Evolutionary conservation across 2,797 vertebrate genomes (phyloP).

Genomic region (Argya squamiceps): DNA sequence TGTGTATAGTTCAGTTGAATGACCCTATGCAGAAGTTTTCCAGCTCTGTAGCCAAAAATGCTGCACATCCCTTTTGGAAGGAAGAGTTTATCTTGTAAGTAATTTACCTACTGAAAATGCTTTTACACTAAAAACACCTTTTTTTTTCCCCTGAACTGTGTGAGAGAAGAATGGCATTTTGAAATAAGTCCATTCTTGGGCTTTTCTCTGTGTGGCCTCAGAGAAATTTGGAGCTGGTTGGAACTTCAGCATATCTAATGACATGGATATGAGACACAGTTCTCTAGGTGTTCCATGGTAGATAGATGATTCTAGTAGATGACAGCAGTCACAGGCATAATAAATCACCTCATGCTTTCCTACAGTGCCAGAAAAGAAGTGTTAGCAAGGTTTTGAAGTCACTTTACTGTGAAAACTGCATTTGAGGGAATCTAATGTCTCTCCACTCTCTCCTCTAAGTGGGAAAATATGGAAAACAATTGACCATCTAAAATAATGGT

Average conservation of each 20-base stretch:
- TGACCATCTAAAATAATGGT: not conserved
- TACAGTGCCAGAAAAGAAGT: not conserved
- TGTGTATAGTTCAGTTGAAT: constrained; percentile 85
- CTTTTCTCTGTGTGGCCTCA: not conserved
- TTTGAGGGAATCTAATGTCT: not conserved
- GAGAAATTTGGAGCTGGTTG: not conserved
- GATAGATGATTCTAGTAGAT: not conserved
- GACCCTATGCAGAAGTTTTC: constrained; percentile 89
- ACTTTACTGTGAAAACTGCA: not conserved
- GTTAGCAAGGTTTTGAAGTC: not conserved
- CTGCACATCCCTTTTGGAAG: constrained; percentile 84
- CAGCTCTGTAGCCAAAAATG: constrained; percentile 79
- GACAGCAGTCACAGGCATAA: not conserved
- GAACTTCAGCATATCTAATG: not conserved
- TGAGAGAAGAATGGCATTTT: not conserved
- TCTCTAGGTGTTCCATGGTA: not conserved
- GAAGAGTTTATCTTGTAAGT: constrained; percentile 95
- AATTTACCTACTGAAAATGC: not conserved
- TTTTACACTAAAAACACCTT: not conserved
- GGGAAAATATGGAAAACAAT: not conserved
- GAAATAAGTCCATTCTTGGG: not conserved
- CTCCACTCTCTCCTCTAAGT: not conserved
- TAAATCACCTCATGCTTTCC: not conserved
- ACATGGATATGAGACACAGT: not conserved
- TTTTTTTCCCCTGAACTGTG: not conserved